Base-by-base conservation (phyloP, 2,113 vertebrate species). In the Pleuronectes platessa region DNA sequence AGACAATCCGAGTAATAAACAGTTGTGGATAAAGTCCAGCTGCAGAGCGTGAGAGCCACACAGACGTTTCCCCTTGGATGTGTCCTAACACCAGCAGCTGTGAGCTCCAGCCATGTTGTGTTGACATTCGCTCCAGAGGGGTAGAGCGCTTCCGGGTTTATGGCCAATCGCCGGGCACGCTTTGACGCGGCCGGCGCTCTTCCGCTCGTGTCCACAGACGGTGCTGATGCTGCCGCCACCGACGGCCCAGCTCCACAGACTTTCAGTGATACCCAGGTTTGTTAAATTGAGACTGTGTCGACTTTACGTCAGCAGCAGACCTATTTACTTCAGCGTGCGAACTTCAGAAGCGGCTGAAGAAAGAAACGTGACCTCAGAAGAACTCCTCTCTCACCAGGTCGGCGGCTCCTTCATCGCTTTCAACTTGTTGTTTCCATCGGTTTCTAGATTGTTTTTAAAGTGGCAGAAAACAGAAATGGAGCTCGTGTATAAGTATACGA, bases 61-160 rank as follows among this genome's bases (percentile, higher is more conserved):
- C 8, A 62, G 12, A 42, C 11, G 35, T 54, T 56, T 89, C 81
- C 17, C 84, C 88, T 91, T 92, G 84, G 86, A 45, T 84, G 87
- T 80, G 87, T 80, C 84, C 88, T 90, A 84, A 71, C 59, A 69
- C 40, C 69, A 12, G 61, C 76, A 56, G 53, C 55, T 2, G 42
- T 15, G 40, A 68, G 56, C 61, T 61, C 47, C 88, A 68, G 90
- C 92, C 93, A 93, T 93, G 85, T 92, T 94, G 76, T 91, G 84
- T 86, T 90, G 84, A 86, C 86, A 88, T 80, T 20, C 71, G 69
- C 37, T 21, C 1, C 24, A 3, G 61, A 62, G 17, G 68, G 17
- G 71, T 24, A 85, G 14, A 72, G 18, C 64, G 63, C 86, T 90
- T 93, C 92, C 91, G 83, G 77, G 17, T 78, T 80, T 7, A 0